phyloP scores from a whole-genome alignment of 2,797 vertebrate species.

The Pygocentrus nattereri region DNA sequence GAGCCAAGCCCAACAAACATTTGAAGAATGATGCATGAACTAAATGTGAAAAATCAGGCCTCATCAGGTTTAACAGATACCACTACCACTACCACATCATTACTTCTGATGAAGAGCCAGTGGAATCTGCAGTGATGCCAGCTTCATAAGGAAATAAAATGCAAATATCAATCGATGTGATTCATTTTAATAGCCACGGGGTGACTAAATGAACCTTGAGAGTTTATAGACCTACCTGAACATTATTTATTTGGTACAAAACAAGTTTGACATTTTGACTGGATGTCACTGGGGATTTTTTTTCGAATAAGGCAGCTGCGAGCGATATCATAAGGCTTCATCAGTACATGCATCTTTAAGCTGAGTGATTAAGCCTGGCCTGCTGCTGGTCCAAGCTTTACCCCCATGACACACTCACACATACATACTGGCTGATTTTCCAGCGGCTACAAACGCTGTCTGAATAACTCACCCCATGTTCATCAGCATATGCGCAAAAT shows the following conservation, averaged over 20 bases:
- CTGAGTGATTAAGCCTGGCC: not conserved
- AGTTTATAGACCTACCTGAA: slow-evolving; percentile 1
- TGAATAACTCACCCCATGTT: not conserved
- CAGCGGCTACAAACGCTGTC: not conserved
- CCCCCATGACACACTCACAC: not conserved
- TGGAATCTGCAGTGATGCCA: not conserved
- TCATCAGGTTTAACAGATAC: too few species aligned
- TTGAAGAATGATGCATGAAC: too few species aligned
- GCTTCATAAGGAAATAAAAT: not conserved
- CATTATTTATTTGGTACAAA: not conserved
- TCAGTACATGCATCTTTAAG: not conserved
- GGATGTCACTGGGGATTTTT: not conserved
- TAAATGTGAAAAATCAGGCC: too few species aligned
- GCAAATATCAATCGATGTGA: not conserved
- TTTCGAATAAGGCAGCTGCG: not conserved
- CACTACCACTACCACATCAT: too few species aligned
- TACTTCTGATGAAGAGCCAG: not conserved
- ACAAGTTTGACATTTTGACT: slow-evolving; percentile 1
- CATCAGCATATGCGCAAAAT: not conserved
- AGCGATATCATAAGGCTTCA: not conserved
- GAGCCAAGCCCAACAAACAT: too few species aligned
- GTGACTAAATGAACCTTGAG: not conserved
- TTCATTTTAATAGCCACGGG: not conserved
- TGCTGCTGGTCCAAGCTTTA: not conserved
- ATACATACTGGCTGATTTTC: not conserved